Evolutionary conservation across 2,113 vertebrate genomes (phyloP).

Genomic region (Pedionomus torquatus): DNA sequence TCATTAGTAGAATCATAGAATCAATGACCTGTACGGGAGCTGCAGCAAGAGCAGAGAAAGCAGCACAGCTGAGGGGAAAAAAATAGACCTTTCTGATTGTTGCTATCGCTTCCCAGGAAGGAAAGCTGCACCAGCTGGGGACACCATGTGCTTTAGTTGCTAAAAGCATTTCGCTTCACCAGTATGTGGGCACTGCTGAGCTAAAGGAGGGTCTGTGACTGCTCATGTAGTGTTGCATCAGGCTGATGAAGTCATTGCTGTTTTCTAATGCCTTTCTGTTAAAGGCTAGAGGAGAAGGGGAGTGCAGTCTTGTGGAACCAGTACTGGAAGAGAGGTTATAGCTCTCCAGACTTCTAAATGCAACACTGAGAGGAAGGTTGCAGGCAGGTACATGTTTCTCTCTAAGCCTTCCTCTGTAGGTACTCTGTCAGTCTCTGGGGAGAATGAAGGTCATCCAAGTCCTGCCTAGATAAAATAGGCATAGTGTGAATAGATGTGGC

Average conservation of each 20-base stretch:
- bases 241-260: conserved; percentile 46
- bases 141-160: neutral
- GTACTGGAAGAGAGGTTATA: neutral
- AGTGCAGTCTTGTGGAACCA: neutral
- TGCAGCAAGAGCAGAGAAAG: neutral
- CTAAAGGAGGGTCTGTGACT: neutral
- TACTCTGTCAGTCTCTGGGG: neutral
- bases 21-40: neutral
- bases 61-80: neutral
- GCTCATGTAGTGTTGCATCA: conserved; percentile 44
- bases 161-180: neutral
- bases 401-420: neutral
- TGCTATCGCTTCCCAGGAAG: neutral
- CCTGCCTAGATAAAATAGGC: neutral
- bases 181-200: neutral
- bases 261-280: neutral
- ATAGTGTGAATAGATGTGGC: neutral
- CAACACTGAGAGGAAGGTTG: neutral
- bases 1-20: no score
- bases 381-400: neutral
- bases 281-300: neutral
- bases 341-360: neutral
- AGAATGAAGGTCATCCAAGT: neutral
- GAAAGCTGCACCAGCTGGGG: neutral
- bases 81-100: neutral